Evolutionary conservation across 2,888 invertebrate species (phyloP).

Genomic region (Disparrhopalites patrizii): DNA sequence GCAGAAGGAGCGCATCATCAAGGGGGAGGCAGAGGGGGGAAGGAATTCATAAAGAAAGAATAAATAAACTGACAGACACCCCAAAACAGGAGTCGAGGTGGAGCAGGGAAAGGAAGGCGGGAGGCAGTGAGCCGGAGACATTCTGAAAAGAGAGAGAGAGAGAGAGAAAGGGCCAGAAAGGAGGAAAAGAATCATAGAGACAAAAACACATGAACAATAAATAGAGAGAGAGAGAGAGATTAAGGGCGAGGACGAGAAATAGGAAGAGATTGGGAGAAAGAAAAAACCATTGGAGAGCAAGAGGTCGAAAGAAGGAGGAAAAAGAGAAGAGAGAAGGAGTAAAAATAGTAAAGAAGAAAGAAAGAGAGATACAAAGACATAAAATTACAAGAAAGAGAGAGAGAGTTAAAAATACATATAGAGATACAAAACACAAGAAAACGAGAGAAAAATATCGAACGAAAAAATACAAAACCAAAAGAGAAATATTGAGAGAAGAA

Average conservation of each 20-base stretch:
- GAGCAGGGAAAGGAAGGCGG: too few species aligned
- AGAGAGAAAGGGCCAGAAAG: neutral
- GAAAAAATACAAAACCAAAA: too few species aligned
- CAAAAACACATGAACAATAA: neutral
- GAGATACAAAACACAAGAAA: neutral
- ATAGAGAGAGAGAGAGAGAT: neutral
- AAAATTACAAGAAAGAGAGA: neutral
- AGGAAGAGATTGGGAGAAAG: neutral
- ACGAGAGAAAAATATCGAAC: too few species aligned
- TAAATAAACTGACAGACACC: conserved; percentile 37
- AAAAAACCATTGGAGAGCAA: neutral
- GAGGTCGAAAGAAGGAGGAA: neutral
- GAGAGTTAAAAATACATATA: neutral
- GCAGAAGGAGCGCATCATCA: too few species aligned
- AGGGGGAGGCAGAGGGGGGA: conserved; percentile 14
- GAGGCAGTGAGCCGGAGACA: too few species aligned
- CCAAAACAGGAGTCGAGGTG: too few species aligned
- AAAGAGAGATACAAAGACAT: too few species aligned
- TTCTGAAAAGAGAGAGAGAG: neutral
- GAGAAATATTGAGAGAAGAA: neutral
- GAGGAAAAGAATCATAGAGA: neutral
- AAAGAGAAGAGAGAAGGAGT: neutral
- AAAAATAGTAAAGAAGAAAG: neutral
- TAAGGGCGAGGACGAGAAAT: neutral
- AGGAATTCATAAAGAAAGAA: conserved; percentile 44